Evolutionary conservation across 2,797 vertebrate species (phyloP).

Genomic region (Phoeniculus purpureus): DNA sequence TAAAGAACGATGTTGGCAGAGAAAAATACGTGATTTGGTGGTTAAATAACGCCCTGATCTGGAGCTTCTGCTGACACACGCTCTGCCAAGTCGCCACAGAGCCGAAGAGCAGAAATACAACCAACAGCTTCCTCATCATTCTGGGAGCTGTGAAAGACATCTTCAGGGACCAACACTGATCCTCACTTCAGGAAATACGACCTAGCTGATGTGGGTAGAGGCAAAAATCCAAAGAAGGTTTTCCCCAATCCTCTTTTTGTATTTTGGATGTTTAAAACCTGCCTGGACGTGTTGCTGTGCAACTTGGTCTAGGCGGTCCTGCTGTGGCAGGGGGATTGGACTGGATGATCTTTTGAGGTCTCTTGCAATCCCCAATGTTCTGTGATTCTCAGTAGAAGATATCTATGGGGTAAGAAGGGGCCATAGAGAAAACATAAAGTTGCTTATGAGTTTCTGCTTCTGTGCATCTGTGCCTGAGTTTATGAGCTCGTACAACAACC

Average conservation of each 20-base stretch:
- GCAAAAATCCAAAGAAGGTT: not conserved
- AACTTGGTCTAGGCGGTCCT: too few relatives aligned
- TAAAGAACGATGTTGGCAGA: not conserved
- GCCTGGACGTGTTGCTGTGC: too few relatives aligned
- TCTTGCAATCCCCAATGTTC: too few relatives aligned
- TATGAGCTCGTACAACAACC: not conserved
- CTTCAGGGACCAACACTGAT: not conserved
- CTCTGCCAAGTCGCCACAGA: not conserved
- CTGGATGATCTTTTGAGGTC: too few relatives aligned
- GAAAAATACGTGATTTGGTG: not conserved
- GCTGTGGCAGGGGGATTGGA: too few relatives aligned
- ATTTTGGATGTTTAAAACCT: not conserved
- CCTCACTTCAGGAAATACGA: not conserved
- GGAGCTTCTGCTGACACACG: not conserved
- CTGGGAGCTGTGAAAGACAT: not conserved
- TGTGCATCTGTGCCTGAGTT: not conserved
- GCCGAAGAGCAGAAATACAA: not conserved
- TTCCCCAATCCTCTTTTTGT: fast-evolving
- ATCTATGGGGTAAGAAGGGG: not conserved
- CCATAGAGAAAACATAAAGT: not conserved
- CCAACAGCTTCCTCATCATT: not conserved
- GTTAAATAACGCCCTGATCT: not conserved
- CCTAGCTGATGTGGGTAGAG: not conserved
- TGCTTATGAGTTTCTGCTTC: not conserved
- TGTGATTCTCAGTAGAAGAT: not conserved